Evolutionary conservation across 2,888 invertebrate species (phyloP).

Genomic region (Luperina testacea): DNA sequence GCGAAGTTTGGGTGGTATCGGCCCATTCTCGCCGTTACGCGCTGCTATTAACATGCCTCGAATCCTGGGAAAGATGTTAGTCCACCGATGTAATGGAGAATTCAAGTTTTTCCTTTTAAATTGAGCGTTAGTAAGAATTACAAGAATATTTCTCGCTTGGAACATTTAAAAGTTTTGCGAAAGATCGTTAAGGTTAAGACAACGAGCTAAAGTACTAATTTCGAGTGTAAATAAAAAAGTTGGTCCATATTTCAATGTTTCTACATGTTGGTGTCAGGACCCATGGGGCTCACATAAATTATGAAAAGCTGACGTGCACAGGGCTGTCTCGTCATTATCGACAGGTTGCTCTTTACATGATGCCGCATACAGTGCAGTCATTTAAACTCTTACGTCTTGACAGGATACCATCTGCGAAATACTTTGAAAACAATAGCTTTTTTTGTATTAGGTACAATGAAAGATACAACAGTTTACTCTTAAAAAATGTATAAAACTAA

Average conservation of each 20-base stretch:
- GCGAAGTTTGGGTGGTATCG: conserved; percentile 69
- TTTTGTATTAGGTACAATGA: not conserved
- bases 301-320: conserved; percentile 60
- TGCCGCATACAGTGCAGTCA: conserved; percentile 48
- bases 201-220: conserved; percentile 30
- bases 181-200: conserved; percentile 53
- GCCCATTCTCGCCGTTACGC: conserved; percentile 58
- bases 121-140: conserved; percentile 59
- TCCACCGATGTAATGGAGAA: conserved; percentile 56
- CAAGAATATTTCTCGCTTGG: conserved; percentile 48
- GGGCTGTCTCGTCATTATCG: conserved; percentile 66
- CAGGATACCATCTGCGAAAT: conserved; percentile 50
- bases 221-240: conserved; percentile 41
- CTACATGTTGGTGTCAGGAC: conserved; percentile 52
- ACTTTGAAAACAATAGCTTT: conserved; percentile 16
- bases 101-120: conserved; percentile 59
- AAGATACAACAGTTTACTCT: not conserved
- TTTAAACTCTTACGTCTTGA: conserved; percentile 53
- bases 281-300: conserved; percentile 63
- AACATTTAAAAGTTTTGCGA: conserved; percentile 40
- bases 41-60: conserved; percentile 65
- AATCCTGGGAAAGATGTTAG: conserved; percentile 71
- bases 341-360: conserved; percentile 63
- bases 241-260: conserved; percentile 33
- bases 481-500: not conserved